Evolutionary conservation across 2,888 invertebrate species (phyloP).

Genomic region (Noctua janthe): DNA sequence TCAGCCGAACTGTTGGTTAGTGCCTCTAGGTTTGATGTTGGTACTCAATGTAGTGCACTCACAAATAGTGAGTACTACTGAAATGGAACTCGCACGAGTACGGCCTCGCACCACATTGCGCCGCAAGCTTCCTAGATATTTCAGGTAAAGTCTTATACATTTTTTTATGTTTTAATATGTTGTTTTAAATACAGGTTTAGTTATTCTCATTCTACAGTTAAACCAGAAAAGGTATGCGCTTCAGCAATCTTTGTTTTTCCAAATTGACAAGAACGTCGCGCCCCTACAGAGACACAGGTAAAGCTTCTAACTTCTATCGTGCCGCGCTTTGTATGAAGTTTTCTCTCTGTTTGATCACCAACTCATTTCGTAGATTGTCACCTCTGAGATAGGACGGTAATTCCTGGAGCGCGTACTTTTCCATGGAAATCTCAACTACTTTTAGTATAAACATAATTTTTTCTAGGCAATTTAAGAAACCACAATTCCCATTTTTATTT

Average conservation of each 20-base stretch:
- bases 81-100: slow-evolving; percentile 86
- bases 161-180: background rate
- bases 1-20: slow-evolving; percentile 86
- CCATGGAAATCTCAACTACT: background rate
- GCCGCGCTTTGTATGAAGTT: background rate
- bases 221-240: background rate
- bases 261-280: background rate
- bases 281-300: background rate
- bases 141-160: slow-evolving; percentile 73
- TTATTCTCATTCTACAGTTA: background rate
- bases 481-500: background rate
- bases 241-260: background rate
- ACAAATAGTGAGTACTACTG: slow-evolving; percentile 89
- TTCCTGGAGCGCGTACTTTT: background rate
- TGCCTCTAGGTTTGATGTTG: slow-evolving; percentile 86
- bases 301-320: background rate
- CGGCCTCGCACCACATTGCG: slow-evolving; percentile 83
- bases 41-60: slow-evolving; percentile 87
- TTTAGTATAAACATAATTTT: background rate
- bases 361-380: background rate
- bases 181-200: background rate
- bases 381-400: background rate
- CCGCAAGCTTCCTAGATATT: slow-evolving; percentile 85
- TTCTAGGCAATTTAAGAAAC: background rate
- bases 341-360: background rate